These are phyloP conservation scores for Eulithis prunata DNA, from an alignment of 2,888 invertebrate genomes.

Conservation along the genomic window DNA sequence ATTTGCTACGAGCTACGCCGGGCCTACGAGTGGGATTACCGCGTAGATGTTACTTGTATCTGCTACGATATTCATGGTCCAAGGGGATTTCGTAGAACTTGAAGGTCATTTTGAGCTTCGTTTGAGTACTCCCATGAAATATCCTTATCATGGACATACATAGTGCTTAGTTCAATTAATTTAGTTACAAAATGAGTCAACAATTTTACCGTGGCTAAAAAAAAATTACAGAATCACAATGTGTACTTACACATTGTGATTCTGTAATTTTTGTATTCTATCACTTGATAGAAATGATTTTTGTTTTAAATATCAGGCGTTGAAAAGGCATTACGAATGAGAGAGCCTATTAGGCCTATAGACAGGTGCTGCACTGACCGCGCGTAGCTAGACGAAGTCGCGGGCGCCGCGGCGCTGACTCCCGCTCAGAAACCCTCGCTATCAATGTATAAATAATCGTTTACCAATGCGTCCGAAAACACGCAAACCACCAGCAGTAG, in stretches of 20 bases:
- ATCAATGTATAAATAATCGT: constrained; percentile 84
- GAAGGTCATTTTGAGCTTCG: too few species aligned
- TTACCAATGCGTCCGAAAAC: constrained; percentile 83
- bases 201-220: too few species aligned
- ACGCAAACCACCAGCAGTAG: constrained; percentile 81
- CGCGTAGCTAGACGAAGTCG: constrained; percentile 37
- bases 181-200: too few species aligned
- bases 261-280: too few species aligned
- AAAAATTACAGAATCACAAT: too few species aligned
- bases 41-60: constrained; percentile 7
- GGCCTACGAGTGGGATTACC: constrained; percentile 28
- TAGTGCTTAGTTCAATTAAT: too few species aligned
- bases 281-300: too few species aligned
- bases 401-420: constrained; percentile 51
- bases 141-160: too few species aligned
- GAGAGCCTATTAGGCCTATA: neutral
- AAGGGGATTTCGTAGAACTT: neutral
- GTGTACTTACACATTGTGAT: too few species aligned
- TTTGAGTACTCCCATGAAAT: too few species aligned
- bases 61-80: constrained; percentile 1
- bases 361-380: constrained; percentile 6
- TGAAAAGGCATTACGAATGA: neutral
- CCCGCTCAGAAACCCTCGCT: constrained; percentile 63
- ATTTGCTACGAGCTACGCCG: constrained; percentile 24
- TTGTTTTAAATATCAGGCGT: too few species aligned